A percentile compares a stretch with the other conserved stretches of the same genome.
These are phyloP conservation scores for Pasiphila rectangulata DNA, from an alignment of 2,888 invertebrate species.

Conservation along the genomic window DNA sequence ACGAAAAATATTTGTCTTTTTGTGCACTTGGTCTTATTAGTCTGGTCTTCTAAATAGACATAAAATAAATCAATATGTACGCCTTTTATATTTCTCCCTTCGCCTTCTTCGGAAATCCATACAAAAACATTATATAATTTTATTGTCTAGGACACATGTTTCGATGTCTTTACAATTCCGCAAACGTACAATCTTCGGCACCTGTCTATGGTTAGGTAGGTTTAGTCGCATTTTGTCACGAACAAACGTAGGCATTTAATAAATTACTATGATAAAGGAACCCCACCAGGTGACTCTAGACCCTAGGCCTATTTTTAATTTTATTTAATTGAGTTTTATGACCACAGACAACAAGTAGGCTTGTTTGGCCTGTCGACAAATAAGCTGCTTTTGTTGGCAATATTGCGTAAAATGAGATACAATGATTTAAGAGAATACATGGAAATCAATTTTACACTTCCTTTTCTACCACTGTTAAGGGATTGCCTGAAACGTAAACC, in stretches of 20 bases:
- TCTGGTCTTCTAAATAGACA: background rate
- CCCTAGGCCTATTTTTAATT: conserved; percentile 5
- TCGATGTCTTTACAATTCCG: conserved; percentile 12
- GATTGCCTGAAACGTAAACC: too few species aligned
- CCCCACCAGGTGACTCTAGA: conserved; percentile 2
- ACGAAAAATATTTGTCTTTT: too few species aligned
- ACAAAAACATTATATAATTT: conserved; percentile 2
- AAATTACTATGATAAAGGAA: conserved; percentile 13
- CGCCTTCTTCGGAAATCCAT: background rate
- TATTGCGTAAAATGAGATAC: background rate
- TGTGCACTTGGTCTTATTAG: background rate
- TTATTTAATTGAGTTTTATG: conserved; percentile 2
- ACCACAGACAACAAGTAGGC: background rate
- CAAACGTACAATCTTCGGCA: conserved; percentile 20
- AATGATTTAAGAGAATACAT: too few species aligned
- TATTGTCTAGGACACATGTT: conserved; percentile 8
- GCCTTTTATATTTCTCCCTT: background rate
- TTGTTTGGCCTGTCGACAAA: background rate
- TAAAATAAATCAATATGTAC: background rate
- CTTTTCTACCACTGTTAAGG: too few species aligned
- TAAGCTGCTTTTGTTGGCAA: too few species aligned
- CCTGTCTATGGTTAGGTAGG: conserved; percentile 23
- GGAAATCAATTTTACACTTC: too few species aligned
- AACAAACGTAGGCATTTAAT: conserved; percentile 6
- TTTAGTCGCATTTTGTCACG: conserved; percentile 25